phyloP scores from a whole-genome alignment of 2,797 vertebrate species.

The Aselliscus stoliczkanus region DNA sequence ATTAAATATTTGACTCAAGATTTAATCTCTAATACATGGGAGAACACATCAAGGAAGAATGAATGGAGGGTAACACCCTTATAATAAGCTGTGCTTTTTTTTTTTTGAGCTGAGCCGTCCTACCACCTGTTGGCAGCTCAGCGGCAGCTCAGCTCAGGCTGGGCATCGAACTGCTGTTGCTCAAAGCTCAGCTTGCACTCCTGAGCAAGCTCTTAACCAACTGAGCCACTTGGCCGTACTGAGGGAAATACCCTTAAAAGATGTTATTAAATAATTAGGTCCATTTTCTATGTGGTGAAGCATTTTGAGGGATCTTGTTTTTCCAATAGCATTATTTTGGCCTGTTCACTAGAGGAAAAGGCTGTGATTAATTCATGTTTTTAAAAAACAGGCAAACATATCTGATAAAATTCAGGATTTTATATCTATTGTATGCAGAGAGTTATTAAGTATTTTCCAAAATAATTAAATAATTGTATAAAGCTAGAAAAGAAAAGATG shows the following conservation, averaged over 20 bases:
- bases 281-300: slow-evolving; percentile 4
- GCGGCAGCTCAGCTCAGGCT: too few species aligned
- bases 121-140: too few species aligned
- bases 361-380: neutral
- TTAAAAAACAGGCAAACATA: neutral
- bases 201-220: too few species aligned
- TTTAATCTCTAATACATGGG: slow-evolving; percentile 43
- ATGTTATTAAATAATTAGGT: slow-evolving; percentile 45
- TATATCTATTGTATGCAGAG: neutral
- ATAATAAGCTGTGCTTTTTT: too few species aligned
- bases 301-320: slow-evolving; percentile 11
- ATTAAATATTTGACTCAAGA: slow-evolving; percentile 52
- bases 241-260: neutral
- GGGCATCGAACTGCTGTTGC: too few species aligned
- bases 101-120: too few species aligned
- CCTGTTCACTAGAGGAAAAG: neutral
- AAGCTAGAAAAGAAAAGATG: neutral
- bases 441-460: slow-evolving; percentile 32
- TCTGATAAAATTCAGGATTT: slow-evolving; percentile 27
- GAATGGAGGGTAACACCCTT: neutral
- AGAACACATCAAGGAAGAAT: slow-evolving; percentile 28
- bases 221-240: too few species aligned
- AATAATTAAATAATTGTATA: neutral
- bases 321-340: slow-evolving; percentile 27
- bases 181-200: too few species aligned